A percentile compares a stretch with the other conserved stretches of the same genome.
Evolutionary conservation across 2,113 vertebrate species (phyloP).

Genomic region (Xiphophorus maculatus): DNA sequence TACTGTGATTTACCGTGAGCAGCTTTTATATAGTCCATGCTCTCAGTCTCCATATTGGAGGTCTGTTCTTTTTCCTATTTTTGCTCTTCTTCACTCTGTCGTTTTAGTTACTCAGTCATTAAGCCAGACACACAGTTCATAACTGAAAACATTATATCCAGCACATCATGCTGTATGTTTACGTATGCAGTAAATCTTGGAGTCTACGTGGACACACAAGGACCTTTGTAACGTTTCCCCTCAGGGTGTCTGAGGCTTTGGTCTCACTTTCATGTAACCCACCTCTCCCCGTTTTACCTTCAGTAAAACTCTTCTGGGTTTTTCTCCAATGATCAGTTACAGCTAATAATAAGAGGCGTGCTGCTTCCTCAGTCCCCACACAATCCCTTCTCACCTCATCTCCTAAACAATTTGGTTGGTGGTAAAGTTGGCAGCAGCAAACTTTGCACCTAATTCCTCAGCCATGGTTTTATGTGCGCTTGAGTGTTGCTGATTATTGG

Average conservation of each 20-base stretch:
- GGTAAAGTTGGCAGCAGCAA: conserved; percentile 30
- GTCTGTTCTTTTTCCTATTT: conserved; percentile 42
- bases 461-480: conserved; percentile 27
- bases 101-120: conserved; percentile 23
- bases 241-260: conserved; percentile 42
- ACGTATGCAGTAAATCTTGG: conserved; percentile 42
- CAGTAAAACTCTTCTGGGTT: conserved; percentile 13
- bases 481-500: conserved; percentile 23
- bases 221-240: conserved; percentile 40
- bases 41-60: conserved; percentile 16
- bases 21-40: conserved; percentile 35
- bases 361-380: conserved; percentile 2
- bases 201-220: conserved; percentile 34
- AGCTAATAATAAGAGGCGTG: conserved; percentile 30
- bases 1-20: conserved; percentile 68
- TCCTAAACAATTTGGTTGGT: conserved; percentile 24
- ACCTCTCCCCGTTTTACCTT: neutral
- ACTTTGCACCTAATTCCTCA: conserved; percentile 22
- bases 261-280: conserved; percentile 55
- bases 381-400: conserved; percentile 16
- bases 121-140: conserved; percentile 22
- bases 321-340: conserved; percentile 47
- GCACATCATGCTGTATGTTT: conserved; percentile 26
- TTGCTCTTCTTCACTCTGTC: conserved; percentile 26
- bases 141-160: conserved; percentile 16